Percentiles rank a stretch among this genome's conserved stretches.
These are phyloP conservation scores for Calosoma granatense DNA, from an alignment of 1,140 invertebrate species.

Conservation along the genomic window DNA sequence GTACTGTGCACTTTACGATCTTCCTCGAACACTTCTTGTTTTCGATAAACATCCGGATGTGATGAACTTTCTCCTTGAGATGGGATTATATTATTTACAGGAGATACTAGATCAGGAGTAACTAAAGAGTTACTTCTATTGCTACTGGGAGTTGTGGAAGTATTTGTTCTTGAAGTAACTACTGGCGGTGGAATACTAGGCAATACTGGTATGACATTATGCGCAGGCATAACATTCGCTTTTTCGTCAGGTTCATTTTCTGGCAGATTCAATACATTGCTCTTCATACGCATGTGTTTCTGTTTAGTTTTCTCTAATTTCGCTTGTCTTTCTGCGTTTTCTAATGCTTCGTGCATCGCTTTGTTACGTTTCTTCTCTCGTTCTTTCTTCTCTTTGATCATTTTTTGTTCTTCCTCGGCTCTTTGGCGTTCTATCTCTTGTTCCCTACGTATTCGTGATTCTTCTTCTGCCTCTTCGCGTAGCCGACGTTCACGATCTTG, in stretches of 20 bases:
- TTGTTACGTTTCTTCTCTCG: conserved; percentile 46
- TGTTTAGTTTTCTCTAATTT: conserved; percentile 43
- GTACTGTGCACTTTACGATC: neutral
- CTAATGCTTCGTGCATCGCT: conserved; percentile 47
- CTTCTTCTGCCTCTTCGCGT: conserved; percentile 54
- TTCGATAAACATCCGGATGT: neutral
- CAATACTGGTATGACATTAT: neutral
- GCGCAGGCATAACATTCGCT: neutral
- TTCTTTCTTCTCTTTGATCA: conserved; percentile 48
- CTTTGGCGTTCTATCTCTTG: conserved; percentile 51
- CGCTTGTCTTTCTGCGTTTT: conserved; percentile 48
- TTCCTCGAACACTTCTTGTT: neutral
- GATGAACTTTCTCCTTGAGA: neutral
- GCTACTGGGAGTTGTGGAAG: neutral
- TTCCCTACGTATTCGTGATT: conserved; percentile 52
- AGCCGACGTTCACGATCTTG: conserved; percentile 51
- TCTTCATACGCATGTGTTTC: conserved; percentile 16
- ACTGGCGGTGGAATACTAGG: neutral
- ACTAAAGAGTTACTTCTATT: neutral
- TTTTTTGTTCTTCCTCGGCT: conserved; percentile 44
- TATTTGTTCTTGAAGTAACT: no score
- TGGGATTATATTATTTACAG: no score
- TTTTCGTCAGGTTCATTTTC: neutral
- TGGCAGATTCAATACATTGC: neutral
- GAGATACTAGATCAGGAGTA: neutral